Evolutionary conservation across 2,797 vertebrate species (phyloP).

Genomic region (Esox masquinongy): DNA sequence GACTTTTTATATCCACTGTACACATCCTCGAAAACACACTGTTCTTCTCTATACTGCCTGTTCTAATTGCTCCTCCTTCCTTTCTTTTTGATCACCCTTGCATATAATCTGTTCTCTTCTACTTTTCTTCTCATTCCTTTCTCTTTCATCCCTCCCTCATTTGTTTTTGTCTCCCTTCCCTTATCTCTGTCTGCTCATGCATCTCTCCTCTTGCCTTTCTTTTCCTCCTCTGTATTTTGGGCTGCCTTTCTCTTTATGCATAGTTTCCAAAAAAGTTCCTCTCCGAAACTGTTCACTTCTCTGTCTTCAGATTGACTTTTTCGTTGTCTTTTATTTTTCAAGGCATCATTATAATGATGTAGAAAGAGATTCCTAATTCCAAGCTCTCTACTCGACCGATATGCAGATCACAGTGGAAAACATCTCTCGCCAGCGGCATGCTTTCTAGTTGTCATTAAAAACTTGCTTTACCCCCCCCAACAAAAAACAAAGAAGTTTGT

Average conservation of each 20-base stretch:
- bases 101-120: background rate
- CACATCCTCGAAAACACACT: no score
- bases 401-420: conserved; percentile 10
- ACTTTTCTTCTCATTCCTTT: background rate
- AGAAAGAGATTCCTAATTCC: background rate
- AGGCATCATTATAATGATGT: conserved; percentile 2
- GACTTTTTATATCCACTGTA: background rate
- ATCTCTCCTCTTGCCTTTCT: background rate
- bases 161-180: background rate
- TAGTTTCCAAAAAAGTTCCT: background rate
- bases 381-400: background rate
- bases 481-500: background rate
- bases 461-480: background rate
- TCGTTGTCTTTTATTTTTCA: background rate
- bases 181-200: background rate
- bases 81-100: background rate
- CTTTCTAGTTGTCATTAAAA: background rate
- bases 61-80: background rate
- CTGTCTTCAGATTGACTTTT: background rate
- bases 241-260: background rate
- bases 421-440: conserved; percentile 6
- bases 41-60: conserved; percentile 35
- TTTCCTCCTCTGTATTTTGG: background rate
- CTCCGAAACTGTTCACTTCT: background rate
- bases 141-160: background rate